phyloP scores from a whole-genome alignment of 2,797 vertebrate genomes.

The Darevskia mixta region DNA sequence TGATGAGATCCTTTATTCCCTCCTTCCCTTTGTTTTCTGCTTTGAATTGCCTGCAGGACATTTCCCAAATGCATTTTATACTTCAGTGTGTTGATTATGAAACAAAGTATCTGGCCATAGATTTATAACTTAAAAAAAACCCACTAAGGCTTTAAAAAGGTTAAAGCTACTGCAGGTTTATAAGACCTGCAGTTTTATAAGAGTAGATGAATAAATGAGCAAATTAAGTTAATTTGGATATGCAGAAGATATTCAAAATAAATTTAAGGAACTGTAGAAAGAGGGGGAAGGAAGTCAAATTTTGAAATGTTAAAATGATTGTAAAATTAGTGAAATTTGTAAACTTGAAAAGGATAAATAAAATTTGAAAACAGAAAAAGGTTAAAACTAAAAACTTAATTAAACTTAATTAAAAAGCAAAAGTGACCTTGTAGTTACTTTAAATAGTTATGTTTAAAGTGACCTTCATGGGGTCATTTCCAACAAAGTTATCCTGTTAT shows the following conservation, averaged over 20 bases:
- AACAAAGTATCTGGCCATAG: constrained; percentile 49
- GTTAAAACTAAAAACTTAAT: constrained; percentile 51
- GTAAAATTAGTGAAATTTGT: no score
- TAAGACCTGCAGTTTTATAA: no score
- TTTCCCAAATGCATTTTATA: constrained; percentile 49
- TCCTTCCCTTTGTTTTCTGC: constrained; percentile 31
- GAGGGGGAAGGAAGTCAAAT: no score
- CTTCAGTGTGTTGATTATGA: constrained; percentile 55
- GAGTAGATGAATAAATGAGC: no score
- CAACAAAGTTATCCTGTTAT: no score
- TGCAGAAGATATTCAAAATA: no score
- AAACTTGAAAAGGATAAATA: no score
- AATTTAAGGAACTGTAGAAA: no score
- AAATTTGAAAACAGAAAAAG: no score
- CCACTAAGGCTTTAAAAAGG: background rate
- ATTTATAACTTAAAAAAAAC: constrained; percentile 52
- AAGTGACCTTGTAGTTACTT: constrained; percentile 48
- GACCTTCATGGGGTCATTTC: background rate
- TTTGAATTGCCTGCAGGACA: constrained; percentile 54
- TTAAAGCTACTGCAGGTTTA: no score
- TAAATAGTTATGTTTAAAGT: constrained; percentile 50
- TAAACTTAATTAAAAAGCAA: constrained; percentile 24
- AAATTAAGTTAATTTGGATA: no score
- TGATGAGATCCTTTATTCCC: constrained; percentile 43
- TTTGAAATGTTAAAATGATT: no score